Evolutionary conservation across 2,113 vertebrate species (phyloP), one percentile per base, ranked within the genome.

Genomic region (Scopus umbretta): DNA sequence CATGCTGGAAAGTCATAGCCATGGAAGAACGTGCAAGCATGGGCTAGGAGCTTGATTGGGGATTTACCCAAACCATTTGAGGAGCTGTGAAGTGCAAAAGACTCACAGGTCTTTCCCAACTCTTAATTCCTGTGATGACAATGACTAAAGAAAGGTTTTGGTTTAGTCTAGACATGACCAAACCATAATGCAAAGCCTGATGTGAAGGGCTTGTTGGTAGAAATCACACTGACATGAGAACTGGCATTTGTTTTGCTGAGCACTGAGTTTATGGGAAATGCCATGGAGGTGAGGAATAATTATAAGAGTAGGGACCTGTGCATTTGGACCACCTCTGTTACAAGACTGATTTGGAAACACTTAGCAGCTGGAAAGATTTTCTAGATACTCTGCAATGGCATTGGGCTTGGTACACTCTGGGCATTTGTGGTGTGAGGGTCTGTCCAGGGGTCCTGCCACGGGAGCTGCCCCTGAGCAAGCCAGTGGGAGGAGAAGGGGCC

Each of bases 111-210:
- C 72, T 86, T 56, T 55, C 65, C 42, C 67, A 88, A 0, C 43
- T 94, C 79, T 62, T 63, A 63, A 79, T 84, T 95, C 47, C 65
- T 92, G 52, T 74, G 38, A 84, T 95, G 74, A 38, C 50, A 67
- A 19, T 88, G 86, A 79, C 72, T 93, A 74, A 80, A 61, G 43
- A 67, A 42, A 23, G 65, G 17, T 63, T 96, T 95, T 72, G 52
- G 34, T 94, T 94, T 92, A 14, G 11, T 86, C 55, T 92, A 91
- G 82, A 63, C 34, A 6, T 42, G 40, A 84, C 36, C 72, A 88
- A 78, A 67, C 70, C 32, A 7, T 88, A 56, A 84, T 53, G 65
- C 29, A 27, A 78, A 92, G 65, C 80, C 40, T 82, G 61, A 49
- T 7, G 0, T 65, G 66, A 63, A 63, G 30, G 45, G 13, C 55